Evolutionary conservation across 2,113 vertebrate genomes (phyloP).

Genomic region (Phaethon lepturus): DNA sequence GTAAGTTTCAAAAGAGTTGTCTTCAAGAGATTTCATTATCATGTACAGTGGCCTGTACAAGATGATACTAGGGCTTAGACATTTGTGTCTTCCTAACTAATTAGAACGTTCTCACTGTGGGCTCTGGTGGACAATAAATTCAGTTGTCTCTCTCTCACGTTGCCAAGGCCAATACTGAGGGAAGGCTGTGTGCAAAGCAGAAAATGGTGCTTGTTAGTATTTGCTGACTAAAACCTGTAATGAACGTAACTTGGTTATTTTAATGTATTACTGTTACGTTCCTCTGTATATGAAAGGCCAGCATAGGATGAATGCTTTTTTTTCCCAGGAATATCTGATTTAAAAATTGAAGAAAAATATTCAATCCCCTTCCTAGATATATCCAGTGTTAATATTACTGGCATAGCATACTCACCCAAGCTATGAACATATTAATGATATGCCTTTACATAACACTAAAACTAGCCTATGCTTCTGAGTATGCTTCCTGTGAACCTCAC

Average conservation of each 20-base stretch:
- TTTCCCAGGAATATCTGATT: neutral
- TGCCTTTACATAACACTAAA: neutral
- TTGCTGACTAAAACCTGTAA: neutral
- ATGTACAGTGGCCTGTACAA: neutral
- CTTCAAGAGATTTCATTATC: neutral
- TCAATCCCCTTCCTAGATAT: rapidly evolving
- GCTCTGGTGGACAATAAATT: neutral
- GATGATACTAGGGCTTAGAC: neutral
- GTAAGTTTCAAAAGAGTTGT: neutral
- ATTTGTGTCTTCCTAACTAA: neutral
- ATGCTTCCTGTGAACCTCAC: neutral
- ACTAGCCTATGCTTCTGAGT: neutral
- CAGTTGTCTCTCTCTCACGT: neutral
- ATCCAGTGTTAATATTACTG: neutral
- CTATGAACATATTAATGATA: neutral
- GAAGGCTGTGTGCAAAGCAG: neutral
- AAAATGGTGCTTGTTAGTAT: neutral
- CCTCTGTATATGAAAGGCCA: neutral
- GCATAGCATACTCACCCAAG: neutral
- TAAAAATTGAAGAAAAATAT: neutral
- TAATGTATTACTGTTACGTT: neutral
- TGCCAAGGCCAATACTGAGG: neutral
- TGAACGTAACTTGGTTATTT: neutral
- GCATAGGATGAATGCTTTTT: neutral
- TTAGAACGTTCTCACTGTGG: neutral